Conservation (phyloP, 2,113 vertebrate genomes). For the Rutilus rutilus region DNA sequence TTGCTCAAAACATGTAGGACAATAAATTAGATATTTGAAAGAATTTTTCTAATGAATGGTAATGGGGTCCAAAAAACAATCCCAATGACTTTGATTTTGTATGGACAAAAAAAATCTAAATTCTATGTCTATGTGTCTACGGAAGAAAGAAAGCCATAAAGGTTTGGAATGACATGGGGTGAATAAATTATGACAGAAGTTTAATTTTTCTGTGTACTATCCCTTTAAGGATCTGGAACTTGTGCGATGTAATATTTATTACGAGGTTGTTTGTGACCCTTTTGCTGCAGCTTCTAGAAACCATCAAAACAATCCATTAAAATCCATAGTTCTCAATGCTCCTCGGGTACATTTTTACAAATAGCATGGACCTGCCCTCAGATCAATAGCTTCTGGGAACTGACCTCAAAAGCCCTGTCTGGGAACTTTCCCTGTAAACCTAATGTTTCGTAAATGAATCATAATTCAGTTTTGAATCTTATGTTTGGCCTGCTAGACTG, state of each 20-base stretch:
- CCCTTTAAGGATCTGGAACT: not conserved
- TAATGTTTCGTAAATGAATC: conserved; percentile 5
- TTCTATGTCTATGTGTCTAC: not conserved
- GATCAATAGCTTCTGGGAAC: conserved; percentile 11
- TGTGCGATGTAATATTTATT: not conserved
- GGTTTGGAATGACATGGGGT: too few relatives aligned
- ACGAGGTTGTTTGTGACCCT: not conserved
- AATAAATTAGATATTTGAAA: too few relatives aligned
- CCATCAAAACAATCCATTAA: not conserved
- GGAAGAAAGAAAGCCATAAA: not conserved
- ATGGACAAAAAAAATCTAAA: too few relatives aligned
- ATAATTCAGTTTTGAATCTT: conserved; percentile 2
- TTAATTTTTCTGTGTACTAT: not conserved
- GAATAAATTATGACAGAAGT: too few relatives aligned
- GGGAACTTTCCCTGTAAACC: not conserved
- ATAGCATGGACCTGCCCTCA: not conserved
- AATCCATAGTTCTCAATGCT: not conserved
- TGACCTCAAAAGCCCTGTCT: conserved; percentile 1
- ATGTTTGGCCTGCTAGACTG: not conserved
- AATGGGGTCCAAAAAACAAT: too few relatives aligned
- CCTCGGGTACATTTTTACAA: not conserved
- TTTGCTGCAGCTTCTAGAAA: not conserved
- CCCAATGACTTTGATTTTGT: too few relatives aligned
- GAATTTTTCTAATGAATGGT: too few relatives aligned
- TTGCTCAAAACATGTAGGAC: too few relatives aligned